Base-by-base conservation (phyloP, 2,888 invertebrate species). In the Acrocyrtus sp. region DNA sequence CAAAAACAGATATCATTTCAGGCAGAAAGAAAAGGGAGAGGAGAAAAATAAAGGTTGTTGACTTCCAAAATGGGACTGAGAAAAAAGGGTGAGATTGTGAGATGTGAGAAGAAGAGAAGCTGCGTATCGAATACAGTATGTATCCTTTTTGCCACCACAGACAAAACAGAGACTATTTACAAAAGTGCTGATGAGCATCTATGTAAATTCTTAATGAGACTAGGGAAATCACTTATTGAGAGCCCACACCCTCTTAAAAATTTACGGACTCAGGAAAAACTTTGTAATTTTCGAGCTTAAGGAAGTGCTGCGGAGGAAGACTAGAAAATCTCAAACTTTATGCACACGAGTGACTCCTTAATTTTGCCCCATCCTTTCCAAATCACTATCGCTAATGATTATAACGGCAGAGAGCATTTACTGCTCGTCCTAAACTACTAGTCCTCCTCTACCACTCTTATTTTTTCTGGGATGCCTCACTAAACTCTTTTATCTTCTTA, bases 21-120 rank as follows among this genome's bases (percentile, higher is more conserved):
- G n/a, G n/a, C n/a, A n/a, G n/a, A n/a, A n/a, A n/a, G n/a, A n/a
- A n/a, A n/a, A n/a, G n/a, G n/a, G n/a, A n/a, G n/a, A n/a, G n/a
- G n/a, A n/a, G n/a, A n/a, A n/a, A n/a, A n/a, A n/a, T n/a, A 57
- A 66, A 66, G 72, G 72, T 72, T 72, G 65, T 66, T 72, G 72
- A 72, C 60, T 72, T 66, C 57, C 45, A 62, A 27, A 34, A 34
- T 34, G 34, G 34, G 34, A 34, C 34, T 8, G n/a, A n/a, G n/a
- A n/a, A n/a, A n/a, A n/a, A n/a, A n/a, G n/a, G n/a, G n/a, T n/a
- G n/a, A n/a, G n/a, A n/a, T n/a, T n/a, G n/a, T n/a, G n/a, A n/a
- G n/a, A n/a, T n/a, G n/a, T n/a, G n/a, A n/a, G n/a, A n/a, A n/a
- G n/a, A n/a, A n/a, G n/a, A n/a, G n/a, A n/a, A n/a, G n/a, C n/a